Percentiles rank a stretch among this genome's conserved stretches.
Conservation (phyloP, 1,140 invertebrate species). For the Atta cephalotes region DNA sequence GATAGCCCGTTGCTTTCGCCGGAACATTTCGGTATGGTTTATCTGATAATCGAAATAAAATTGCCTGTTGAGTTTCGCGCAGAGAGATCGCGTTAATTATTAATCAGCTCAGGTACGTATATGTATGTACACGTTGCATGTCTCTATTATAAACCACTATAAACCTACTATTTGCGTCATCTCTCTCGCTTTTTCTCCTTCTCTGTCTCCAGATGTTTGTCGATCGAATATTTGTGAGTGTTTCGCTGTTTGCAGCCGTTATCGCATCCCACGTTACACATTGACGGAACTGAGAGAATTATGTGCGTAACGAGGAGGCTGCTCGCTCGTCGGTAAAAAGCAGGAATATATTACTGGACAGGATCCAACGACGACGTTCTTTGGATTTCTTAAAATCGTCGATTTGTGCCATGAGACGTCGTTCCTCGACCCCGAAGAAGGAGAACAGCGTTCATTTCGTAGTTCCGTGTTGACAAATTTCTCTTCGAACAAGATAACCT, state of each 20-base stretch:
- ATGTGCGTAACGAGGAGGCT: not conserved
- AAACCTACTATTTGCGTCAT: conserved; percentile 71
- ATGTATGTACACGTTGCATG: conserved; percentile 19
- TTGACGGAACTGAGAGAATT: conserved; percentile 17
- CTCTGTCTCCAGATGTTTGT: conserved; percentile 62
- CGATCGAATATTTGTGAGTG: conserved; percentile 49
- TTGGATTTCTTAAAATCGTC: not conserved
- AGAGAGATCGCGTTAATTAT: conserved; percentile 54
- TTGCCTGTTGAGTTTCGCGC: not conserved
- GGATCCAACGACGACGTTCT: not conserved
- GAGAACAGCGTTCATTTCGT: not conserved
- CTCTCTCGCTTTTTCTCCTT: not conserved
- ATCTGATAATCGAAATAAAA: not conserved
- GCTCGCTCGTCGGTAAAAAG: conserved; percentile 9
- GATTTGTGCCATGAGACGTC: conserved; percentile 7
- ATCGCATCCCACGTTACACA: conserved; percentile 47
- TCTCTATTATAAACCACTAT: conserved; percentile 24
- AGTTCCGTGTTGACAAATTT: conserved; percentile 18
- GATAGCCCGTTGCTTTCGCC: not conserved
- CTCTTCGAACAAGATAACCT: conserved; percentile 35
- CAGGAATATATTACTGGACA: not conserved
- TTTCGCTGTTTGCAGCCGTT: conserved; percentile 35
- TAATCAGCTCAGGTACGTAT: conserved; percentile 32
- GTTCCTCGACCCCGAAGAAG: not conserved
- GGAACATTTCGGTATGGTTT: not conserved